Evolutionary conservation across 2,113 vertebrate species (phyloP), one percentile per base, ranked within the genome.

Genomic region (Nestor notabilis): DNA sequence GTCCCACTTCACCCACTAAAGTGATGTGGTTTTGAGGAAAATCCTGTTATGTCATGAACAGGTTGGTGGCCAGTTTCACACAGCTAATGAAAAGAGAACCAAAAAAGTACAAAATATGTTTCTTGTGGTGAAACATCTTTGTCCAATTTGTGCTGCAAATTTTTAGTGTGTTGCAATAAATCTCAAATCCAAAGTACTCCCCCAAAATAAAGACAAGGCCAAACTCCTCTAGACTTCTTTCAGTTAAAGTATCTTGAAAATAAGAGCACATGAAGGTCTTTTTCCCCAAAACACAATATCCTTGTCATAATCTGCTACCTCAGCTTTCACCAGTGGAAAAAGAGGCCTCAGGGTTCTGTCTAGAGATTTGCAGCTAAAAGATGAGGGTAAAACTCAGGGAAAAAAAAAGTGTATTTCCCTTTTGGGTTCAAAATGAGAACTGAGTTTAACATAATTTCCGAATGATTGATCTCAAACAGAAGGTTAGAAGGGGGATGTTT

Each of bases 381-480:
- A 60, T 66, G 27, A 88, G 35, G 64, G 70, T 58, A 58, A 94
- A 91, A 78, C 50, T 94, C 61, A 21, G 39, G 28, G 2, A 10
- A 7, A 28, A 74, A 31, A 33, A 13, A n/a, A 13, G 15, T 29
- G 1, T 53, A 17, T 95, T 83, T 80, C 68, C 58, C 39, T 72
- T 87, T 87, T 56, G 71, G 19, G 2, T 86, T 93, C 43, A 76
- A 60, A 92, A 76, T 55, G 39, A 85, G 52, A 49, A 27, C 81
- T 35, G 66, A 33, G 41, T 44, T 44, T 80, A 71, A 79, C n/a
- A 27, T 80, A 28, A 89, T 97, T 96, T 96, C 70, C 37, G 64
- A 90, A 70, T 81, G 90, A 95, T 70, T 71, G 71, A 88, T 58
- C 66, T 47, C 78, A 64, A 64, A 37, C 12, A 17, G 43, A 18